These are phyloP conservation scores for Microcebus murinus DNA, from an alignment of 2,113 vertebrate genomes.

Conservation along the genomic window DNA sequence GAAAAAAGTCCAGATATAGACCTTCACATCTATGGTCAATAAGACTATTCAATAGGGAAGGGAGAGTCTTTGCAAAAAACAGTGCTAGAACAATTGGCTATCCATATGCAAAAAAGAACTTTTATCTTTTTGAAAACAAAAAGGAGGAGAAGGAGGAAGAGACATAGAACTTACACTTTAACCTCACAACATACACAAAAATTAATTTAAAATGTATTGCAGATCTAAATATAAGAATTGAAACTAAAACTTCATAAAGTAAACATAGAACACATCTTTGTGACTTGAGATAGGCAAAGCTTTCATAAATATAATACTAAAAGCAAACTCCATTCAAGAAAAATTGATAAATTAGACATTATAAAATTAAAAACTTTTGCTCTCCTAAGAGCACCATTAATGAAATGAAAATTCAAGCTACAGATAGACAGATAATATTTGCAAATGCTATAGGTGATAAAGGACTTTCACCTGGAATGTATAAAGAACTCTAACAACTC, in stretches of 20 bases:
- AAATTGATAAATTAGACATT: background rate
- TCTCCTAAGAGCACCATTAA: background rate
- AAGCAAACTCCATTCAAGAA: conserved; percentile 10
- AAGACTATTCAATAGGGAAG: background rate
- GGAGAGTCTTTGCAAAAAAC: background rate
- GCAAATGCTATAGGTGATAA: background rate
- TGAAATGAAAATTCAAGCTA: background rate
- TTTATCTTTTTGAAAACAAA: background rate
- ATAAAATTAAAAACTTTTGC: conserved; percentile 14
- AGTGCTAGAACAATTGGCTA: background rate
- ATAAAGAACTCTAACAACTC: conserved; percentile 32
- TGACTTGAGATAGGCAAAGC: background rate
- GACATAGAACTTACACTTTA: background rate
- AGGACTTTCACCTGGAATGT: background rate
- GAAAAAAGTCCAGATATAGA: background rate
- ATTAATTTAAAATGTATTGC: conserved; percentile 21
- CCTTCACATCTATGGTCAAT: background rate
- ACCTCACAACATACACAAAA: background rate
- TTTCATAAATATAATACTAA: conserved; percentile 51
- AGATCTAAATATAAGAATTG: background rate
- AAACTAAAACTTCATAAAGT: conserved; percentile 34
- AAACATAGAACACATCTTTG: background rate
- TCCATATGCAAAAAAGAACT: background rate
- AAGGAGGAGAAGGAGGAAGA: background rate
- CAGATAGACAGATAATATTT: background rate